Percentiles rank a stretch among this genome's conserved stretches.
Evolutionary conservation across 2,113 vertebrate genomes (phyloP).

Genomic region (Ascaphus truei): DNA sequence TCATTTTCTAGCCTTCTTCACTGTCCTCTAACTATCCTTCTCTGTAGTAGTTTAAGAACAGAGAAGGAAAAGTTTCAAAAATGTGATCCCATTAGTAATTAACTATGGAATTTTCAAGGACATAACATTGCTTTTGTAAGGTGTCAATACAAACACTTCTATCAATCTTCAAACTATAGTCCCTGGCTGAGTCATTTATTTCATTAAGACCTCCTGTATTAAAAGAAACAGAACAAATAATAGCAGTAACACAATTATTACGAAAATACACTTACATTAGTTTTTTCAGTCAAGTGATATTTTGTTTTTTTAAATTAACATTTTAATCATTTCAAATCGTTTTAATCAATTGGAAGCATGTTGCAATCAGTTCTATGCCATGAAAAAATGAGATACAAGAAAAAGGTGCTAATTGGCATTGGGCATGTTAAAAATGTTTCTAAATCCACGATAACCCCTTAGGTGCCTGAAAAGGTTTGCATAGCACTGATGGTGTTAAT

Average conservation of each 20-base stretch:
- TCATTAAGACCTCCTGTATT: constrained; percentile 47
- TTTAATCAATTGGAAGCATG: constrained; percentile 58
- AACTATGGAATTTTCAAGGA: constrained; percentile 76
- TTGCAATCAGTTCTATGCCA: constrained; percentile 60
- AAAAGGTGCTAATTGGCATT: neutral
- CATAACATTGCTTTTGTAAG: constrained; percentile 62
- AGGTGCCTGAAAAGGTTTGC: neutral
- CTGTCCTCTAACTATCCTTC: constrained; percentile 49
- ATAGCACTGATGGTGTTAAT: constrained; percentile 3
- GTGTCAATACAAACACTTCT: constrained; percentile 52
- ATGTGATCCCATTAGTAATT: constrained; percentile 67
- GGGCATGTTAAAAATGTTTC: neutral
- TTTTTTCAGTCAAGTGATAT: constrained; percentile 53
- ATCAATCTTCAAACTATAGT: constrained; percentile 59
- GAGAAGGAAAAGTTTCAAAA: constrained; percentile 46
- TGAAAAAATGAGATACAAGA: constrained; percentile 55
- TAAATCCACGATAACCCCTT: neutral
- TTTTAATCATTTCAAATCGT: constrained; percentile 67
- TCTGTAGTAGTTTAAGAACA: constrained; percentile 46
- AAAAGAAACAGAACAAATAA: constrained; percentile 46
- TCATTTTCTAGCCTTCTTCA: constrained; percentile 30
- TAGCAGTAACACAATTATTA: constrained; percentile 34
- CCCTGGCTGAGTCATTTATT: constrained; percentile 58
- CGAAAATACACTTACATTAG: constrained; percentile 52
- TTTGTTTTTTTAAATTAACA: constrained; percentile 68